Conservation (phyloP, 1,140 invertebrate species). For the Leptestheria dahalacensis region DNA sequence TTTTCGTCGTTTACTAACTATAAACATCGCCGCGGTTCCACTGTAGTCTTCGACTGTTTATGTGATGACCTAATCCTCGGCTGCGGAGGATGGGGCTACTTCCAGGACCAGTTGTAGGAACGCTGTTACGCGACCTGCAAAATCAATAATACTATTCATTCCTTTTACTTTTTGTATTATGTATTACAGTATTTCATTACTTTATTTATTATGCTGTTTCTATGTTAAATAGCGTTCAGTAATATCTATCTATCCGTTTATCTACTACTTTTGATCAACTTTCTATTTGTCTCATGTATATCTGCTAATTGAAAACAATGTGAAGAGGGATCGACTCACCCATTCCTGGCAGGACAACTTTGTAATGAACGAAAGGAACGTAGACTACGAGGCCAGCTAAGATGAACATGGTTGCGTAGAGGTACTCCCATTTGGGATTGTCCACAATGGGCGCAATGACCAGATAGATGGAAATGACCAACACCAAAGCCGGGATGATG, state of each 20-base stretch:
- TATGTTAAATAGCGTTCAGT: too few species aligned
- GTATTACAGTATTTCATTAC: too few species aligned
- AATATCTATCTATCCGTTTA: too few species aligned
- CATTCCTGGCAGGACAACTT: slow-evolving; percentile 24
- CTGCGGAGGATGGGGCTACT: slow-evolving; percentile 69
- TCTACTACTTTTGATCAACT: too few species aligned
- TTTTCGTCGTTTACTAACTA: too few species aligned
- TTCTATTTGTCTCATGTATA: background rate
- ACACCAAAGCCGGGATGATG: slow-evolving; percentile 72
- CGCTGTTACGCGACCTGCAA: slow-evolving; percentile 69
- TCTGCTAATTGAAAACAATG: too few species aligned
- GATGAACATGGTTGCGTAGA: slow-evolving; percentile 81
- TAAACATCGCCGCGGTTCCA: too few species aligned
- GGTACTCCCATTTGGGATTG: slow-evolving; percentile 73
- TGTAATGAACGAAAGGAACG: slow-evolving; percentile 34
- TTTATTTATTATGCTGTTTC: too few species aligned
- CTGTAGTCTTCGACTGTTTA: background rate
- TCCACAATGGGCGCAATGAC: slow-evolving; percentile 85
- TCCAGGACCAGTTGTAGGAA: slow-evolving; percentile 80
- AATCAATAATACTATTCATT: slow-evolving; percentile 26
- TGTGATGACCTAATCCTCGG: slow-evolving; percentile 2
- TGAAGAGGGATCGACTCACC: too few species aligned
- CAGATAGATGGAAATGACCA: slow-evolving; percentile 75
- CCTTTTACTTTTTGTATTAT: too few species aligned
- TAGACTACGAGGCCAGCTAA: slow-evolving; percentile 72